Evolutionary conservation across 2,888 invertebrate species (phyloP), one percentile per base, ranked within the genome.

Genomic region (Pollenia labialis): DNA sequence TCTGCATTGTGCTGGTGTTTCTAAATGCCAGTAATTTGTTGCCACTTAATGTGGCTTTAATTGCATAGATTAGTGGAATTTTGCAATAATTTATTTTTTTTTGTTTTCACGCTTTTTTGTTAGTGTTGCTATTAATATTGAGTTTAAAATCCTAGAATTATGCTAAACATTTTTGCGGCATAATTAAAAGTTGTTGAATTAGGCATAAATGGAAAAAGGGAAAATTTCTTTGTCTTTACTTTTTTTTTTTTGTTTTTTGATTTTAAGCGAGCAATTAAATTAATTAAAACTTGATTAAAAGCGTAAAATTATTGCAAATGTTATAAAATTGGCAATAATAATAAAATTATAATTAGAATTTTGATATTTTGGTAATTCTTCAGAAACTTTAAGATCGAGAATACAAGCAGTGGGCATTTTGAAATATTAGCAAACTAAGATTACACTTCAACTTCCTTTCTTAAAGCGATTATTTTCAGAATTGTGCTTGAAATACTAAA

Each of bases 1-100:
- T 9, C 32, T 10, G 42, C 62, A 54, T 66, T 32, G 16, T 44
- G 69, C 32, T 71, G 32, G 48, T 44, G 69, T 62, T 11, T 62
- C 18, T 18, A 48, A 72, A 83, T 66, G 18, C 16, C 52, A 44
- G 64, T 58, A 81, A 83, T 66, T 83, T 86, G 79, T 75, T 74
- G 58, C 83, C 76, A 80, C 82, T 72, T 83, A 83, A 81, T 86
- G 76, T 72, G 60, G 80, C 66, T 72, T 76, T 81, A 83, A 83
- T 86, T 86, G 80, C 71, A 72, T 40, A 66, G 80, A 80, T 83
- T 83, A 86, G 71, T 66, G 83, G 71, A 68, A 71, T 80, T 80
- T 64, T 52, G 48, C 50, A 75, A 76, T 56, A 75, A 75, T 69
- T 75, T 71, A 42, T 76, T 80, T 75, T 46, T 1, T 74, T n/a